Base-by-base conservation (phyloP, 1,140 invertebrate genomes). In the Brachionus rotundiformis region DNA sequence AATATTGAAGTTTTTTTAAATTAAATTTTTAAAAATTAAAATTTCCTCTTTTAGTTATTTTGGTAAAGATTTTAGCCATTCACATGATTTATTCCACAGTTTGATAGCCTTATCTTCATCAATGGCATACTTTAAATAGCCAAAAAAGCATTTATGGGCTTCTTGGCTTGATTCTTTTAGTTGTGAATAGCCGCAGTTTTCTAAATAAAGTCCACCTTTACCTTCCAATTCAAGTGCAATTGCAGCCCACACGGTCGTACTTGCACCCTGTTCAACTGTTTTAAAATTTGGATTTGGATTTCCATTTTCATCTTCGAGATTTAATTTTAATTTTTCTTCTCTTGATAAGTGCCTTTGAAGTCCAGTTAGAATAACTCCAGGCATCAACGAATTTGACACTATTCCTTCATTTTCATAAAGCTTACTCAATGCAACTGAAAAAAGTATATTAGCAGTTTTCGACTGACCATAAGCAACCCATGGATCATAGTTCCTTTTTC, bases 171-270 rank as follows among this genome's bases (percentile, higher is more conserved):
- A 44, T 44, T 41, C 33, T 25, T 73, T 73, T 44, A 44, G 25
- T 27, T 73, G 33, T 23, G 68, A 73, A 41, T 19, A 41, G 39
- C 33, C 39, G 39, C 68, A 73, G 33, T 73, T 44, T 73, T 73
- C 68, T 6, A 73, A 25, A 73, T 73, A 73, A 23, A 73, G 11
- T 25, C 68, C 68, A 25, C 68, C 68, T 73, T 73, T 73, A 13
- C 68, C 68, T 73, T 89, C 91, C 82, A 91, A 89, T 80, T 90
- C 88, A 83, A 92, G 91, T 85, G 93, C 91, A 1, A 94, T 86
- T 3, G 93, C 90, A 85, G 93, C 93, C 84, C 93, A 91, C 47
- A 95, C 88, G 1, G 91, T 91, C 0, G 93, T 94, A 86, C 94
- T 93, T 3, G 92, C 92, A 0, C 93, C 93, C 83, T 92, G 86